phyloP scores from a whole-genome alignment of 2,888 invertebrate species.

The Drosophila gaucha region DNA sequence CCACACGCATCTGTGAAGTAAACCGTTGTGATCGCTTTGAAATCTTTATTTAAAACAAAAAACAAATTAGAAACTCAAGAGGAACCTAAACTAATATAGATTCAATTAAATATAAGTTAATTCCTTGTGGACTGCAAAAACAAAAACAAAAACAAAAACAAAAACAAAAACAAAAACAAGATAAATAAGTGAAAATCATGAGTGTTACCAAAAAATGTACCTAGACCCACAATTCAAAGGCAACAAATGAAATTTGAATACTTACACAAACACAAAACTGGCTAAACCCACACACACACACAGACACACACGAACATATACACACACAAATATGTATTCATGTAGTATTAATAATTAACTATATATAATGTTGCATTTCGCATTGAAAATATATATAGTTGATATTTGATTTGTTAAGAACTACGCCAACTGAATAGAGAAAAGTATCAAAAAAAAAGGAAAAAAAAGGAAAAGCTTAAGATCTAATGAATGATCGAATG shows the following conservation, averaged over 20 bases:
- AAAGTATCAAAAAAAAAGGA: slow-evolving; percentile 22
- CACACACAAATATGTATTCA: slow-evolving; percentile 29
- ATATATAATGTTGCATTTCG: slow-evolving; percentile 18
- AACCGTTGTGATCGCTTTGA: slow-evolving; percentile 81
- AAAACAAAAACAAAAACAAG: slow-evolving; percentile 14
- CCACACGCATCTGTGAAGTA: slow-evolving; percentile 80
- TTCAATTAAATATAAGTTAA: slow-evolving; percentile 51
- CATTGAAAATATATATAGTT: slow-evolving; percentile 30
- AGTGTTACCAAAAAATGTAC: slow-evolving; percentile 61
- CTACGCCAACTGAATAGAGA: slow-evolving; percentile 38
- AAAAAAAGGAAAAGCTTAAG: slow-evolving; percentile 12
- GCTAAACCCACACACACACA: slow-evolving; percentile 22
- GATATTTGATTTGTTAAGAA: slow-evolving; percentile 23
- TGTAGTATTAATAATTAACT: slow-evolving; percentile 40
- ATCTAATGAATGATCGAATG: slow-evolving; percentile 1
- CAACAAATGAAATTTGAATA: slow-evolving; percentile 49
- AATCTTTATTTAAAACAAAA: slow-evolving; percentile 57
- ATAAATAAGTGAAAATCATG: slow-evolving; percentile 11
- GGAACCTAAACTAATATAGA: slow-evolving; percentile 32
- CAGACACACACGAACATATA: slow-evolving; percentile 13
- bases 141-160: slow-evolving; percentile 15
- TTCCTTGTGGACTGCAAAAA: slow-evolving; percentile 29
- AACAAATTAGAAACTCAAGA: slow-evolving; percentile 40
- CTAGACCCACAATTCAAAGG: slow-evolving; percentile 44
- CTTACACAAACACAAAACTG: slow-evolving; percentile 23